Conservation (phyloP, 1,140 invertebrate species). For the Drosophila insularis region DNA sequence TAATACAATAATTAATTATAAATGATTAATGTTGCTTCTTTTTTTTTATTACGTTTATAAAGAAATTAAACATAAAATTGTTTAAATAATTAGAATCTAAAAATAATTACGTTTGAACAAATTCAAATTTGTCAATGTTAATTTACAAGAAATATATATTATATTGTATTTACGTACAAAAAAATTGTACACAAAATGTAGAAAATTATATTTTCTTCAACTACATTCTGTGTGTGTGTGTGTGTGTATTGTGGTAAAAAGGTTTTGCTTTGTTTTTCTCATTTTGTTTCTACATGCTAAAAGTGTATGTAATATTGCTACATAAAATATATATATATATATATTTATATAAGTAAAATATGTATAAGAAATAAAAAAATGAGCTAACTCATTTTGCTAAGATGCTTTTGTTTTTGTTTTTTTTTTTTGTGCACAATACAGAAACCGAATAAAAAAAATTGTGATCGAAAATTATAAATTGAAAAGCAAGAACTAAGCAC, state of each 20-base stretch:
- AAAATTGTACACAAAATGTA: slow-evolving; percentile 44
- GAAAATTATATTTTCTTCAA: slow-evolving; percentile 43
- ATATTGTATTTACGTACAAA: slow-evolving; percentile 14
- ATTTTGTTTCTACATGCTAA: slow-evolving; percentile 24
- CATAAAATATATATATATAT: slow-evolving; percentile 11
- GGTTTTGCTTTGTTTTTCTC: background rate
- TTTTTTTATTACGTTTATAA: slow-evolving; percentile 27
- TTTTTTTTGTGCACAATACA: slow-evolving; percentile 35
- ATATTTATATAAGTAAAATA: slow-evolving; percentile 19
- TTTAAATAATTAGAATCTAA: slow-evolving; percentile 48
- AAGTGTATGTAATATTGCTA: slow-evolving; percentile 1
- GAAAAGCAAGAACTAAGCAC: slow-evolving; percentile 27
- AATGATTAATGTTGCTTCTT: slow-evolving; percentile 32
- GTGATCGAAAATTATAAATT: slow-evolving; percentile 22
- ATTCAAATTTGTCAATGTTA: slow-evolving; percentile 40
- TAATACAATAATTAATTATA: slow-evolving; percentile 41
- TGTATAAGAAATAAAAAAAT: slow-evolving; percentile 3
- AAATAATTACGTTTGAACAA: slow-evolving; percentile 33
- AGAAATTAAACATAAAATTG: slow-evolving; percentile 52
- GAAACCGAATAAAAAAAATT: slow-evolving; percentile 29
- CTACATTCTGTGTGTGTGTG: slow-evolving; percentile 17
- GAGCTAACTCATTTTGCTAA: background rate
- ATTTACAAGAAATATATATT: slow-evolving; percentile 30
- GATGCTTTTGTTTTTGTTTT: slow-evolving; percentile 21
- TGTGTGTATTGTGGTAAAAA: background rate